phyloP scores from a whole-genome alignment of 2,888 invertebrate species.

The Temnothorax rugatulus region DNA sequence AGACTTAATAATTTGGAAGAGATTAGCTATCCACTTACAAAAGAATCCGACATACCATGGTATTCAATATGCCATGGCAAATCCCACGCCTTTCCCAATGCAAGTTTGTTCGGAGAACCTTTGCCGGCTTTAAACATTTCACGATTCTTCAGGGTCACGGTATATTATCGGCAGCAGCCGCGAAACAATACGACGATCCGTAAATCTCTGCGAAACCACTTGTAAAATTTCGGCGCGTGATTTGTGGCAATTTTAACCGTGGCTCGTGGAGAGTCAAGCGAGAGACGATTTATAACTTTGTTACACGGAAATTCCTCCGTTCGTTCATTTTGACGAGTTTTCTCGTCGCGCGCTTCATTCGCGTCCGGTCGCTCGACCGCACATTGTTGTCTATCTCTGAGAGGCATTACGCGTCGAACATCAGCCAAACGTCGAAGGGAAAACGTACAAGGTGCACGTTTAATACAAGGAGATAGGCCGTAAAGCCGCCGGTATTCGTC shows the following conservation, averaged over 20 bases:
- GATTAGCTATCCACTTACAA: not conserved
- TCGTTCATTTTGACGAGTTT: constrained; percentile 48
- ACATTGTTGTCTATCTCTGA: constrained; percentile 3
- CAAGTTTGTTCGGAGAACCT: constrained; percentile 5
- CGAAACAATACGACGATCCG: constrained; percentile 51
- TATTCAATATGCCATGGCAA: not conserved
- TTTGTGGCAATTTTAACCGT: constrained; percentile 59
- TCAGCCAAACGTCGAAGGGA: constrained; percentile 45
- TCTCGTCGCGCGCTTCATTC: constrained; percentile 45
- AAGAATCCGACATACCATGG: not conserved
- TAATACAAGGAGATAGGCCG: constrained; percentile 54
- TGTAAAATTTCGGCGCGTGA: constrained; percentile 57
- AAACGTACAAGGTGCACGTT: constrained; percentile 41
- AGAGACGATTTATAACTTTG: constrained; percentile 61
- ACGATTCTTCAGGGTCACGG: not conserved
- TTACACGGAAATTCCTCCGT: constrained; percentile 54
- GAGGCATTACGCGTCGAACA: constrained; percentile 43
- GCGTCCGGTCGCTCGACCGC: constrained; percentile 28
- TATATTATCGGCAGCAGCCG: constrained; percentile 9
- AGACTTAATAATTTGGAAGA: not conserved
- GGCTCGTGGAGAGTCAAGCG: constrained; percentile 60
- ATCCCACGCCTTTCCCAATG: not conserved
- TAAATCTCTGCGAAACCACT: constrained; percentile 62
- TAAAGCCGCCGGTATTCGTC: constrained; percentile 64
- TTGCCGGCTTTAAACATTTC: not conserved